phyloP scores from a whole-genome alignment of 2,888 invertebrate genomes.

The Ariolimax columbianus region DNA sequence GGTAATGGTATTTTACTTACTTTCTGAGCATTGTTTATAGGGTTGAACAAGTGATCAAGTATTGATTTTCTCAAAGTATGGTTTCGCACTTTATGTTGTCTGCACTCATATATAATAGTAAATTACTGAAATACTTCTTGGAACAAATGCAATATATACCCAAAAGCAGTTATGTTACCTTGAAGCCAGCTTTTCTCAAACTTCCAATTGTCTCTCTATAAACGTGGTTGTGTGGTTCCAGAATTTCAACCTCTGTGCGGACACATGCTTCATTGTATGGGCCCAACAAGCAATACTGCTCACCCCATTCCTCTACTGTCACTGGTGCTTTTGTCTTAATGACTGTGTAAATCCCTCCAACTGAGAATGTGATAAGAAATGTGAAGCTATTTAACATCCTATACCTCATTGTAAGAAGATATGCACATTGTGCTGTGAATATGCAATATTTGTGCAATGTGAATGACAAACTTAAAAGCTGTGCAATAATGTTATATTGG shows the following conservation, averaged over 20 bases:
- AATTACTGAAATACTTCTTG: background rate
- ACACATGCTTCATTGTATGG: slow-evolving; percentile 97
- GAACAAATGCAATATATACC: background rate
- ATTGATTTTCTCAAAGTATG: no score
- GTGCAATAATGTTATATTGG: no score
- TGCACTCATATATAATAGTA: background rate
- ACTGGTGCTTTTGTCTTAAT: slow-evolving; percentile 98
- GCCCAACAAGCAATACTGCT: slow-evolving; percentile 95
- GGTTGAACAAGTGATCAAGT: no score
- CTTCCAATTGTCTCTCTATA: slow-evolving; percentile 69
- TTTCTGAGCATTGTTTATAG: no score
- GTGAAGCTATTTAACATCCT: background rate
- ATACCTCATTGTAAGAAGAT: background rate
- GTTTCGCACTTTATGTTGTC: no score
- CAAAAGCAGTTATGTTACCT: slow-evolving; percentile 81
- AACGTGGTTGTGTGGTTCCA: slow-evolving; percentile 85
- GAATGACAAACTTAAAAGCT: no score
- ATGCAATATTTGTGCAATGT: background rate
- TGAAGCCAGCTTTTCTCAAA: slow-evolving; percentile 88
- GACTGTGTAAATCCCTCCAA: slow-evolving; percentile 99
- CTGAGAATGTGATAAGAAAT: slow-evolving; percentile 81
- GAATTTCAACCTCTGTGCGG: slow-evolving; percentile 95
- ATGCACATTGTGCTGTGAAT: background rate
- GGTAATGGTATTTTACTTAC: no score
- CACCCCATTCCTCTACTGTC: slow-evolving; percentile 97